Evolutionary conservation across 2,888 invertebrate species (phyloP), one percentile per base, ranked within the genome.

Genomic region (Pantelozetes paolii): DNA sequence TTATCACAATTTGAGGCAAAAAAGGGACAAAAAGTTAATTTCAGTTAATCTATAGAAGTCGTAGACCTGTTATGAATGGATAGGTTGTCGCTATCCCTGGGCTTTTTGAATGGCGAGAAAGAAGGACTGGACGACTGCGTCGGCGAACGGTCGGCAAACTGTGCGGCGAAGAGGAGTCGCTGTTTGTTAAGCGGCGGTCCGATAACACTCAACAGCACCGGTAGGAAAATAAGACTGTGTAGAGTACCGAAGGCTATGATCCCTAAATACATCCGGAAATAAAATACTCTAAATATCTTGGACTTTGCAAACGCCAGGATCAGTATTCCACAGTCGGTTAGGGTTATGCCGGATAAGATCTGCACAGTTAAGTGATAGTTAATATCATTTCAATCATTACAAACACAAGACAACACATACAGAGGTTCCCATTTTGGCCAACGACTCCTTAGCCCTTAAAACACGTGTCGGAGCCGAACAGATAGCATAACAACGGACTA

Each of bases 261-360:
- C 75, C 96, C 94, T 81, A 99, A 86, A 84, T 98, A 99, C 94
- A 97, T 95, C 78, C 94, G 88, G 86, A 95, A 96, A 86, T 95
- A 96, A 85, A 93, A 95, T 30, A 86, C 83, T 83, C 91, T 89
- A 86, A 99, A 99, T 78, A 99, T 94, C 86, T 97, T 96, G 75
- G 95, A 95, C 83, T 96, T 96, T 28, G 98, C 96, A 82, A 97
- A 97, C 26, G 91, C 96, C 77, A 99, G 86, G 73, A 99, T 95
- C 77, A 97, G 87, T 82, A 99, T 97, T 69, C 98, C 98, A 57
- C 93, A 93, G 85, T 99, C 99, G 75, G 98, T 99, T 76, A 98
- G 86, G 15, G 98, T 98, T 81, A 99, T 98, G 74, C 99, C 98
- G 67, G 94, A 94, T 78, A 99, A 90, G 78, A 99, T 91, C 85